phyloP scores from a whole-genome alignment of 1,140 invertebrate species.

The Brachionus koreanus region DNA sequence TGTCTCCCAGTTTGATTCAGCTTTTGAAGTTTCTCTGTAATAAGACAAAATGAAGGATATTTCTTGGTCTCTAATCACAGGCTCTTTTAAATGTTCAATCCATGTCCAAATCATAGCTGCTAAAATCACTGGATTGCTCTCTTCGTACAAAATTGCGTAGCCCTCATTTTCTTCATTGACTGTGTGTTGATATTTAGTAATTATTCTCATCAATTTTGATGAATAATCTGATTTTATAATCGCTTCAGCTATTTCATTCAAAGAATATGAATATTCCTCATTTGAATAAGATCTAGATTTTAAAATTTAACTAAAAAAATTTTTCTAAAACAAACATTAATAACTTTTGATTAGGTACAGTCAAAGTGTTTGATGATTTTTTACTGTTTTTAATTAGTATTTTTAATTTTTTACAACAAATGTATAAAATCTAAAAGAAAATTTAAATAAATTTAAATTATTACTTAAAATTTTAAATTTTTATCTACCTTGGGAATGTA shows the following conservation, averaged over 20 bases:
- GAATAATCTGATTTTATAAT: not conserved
- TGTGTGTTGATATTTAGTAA: not conserved
- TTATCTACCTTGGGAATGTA: constrained; percentile 71
- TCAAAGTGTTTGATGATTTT: not conserved
- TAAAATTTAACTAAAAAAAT: not conserved
- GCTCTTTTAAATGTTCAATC: constrained; percentile 31
- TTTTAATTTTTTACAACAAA: not conserved
- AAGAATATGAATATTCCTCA: not conserved
- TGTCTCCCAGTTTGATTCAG: not conserved
- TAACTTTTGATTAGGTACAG: not conserved
- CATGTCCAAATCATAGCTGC: constrained; percentile 30
- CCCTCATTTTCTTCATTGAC: not conserved
- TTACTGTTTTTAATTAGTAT: not conserved
- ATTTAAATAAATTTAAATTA: no score
- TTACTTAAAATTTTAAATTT: not conserved
- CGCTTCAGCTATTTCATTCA: not conserved
- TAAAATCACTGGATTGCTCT: constrained; percentile 7
- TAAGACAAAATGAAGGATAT: not conserved
- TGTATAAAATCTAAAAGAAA: not conserved
- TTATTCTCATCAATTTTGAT: not conserved
- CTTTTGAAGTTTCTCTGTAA: not conserved
- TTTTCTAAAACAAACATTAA: not conserved
- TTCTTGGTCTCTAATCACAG: constrained; percentile 33
- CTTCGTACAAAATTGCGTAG: not conserved
- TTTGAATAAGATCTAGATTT: not conserved